Percentiles rank a stretch among this genome's conserved stretches.
Evolutionary conservation across 2,113 vertebrate species (phyloP).

Genomic region (Zeus faber): DNA sequence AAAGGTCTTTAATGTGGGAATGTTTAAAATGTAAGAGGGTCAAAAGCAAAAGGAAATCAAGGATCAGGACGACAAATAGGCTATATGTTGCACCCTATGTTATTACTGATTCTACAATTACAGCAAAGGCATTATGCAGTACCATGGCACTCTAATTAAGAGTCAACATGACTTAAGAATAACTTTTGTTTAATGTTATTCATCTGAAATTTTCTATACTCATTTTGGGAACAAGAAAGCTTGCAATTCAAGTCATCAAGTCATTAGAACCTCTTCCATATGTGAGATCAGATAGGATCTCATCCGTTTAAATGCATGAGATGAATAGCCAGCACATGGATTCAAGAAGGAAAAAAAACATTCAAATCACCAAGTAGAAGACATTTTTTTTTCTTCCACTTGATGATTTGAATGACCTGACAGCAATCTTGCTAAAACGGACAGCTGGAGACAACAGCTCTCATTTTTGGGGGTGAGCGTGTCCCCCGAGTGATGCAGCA

Average conservation of each 20-base stretch:
- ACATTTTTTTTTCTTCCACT: constrained; percentile 14
- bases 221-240: no score
- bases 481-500: constrained; percentile 22
- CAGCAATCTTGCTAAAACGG: constrained; percentile 51
- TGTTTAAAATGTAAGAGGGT: constrained; percentile 2
- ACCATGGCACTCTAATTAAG: constrained; percentile 11
- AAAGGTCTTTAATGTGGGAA: not conserved
- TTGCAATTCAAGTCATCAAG: no score
- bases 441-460: constrained; percentile 41
- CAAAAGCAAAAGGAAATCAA: no score
- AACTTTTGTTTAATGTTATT: no score
- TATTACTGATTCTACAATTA: constrained; percentile 1
- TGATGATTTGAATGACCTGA: constrained; percentile 68
- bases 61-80: no score
- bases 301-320: no score
- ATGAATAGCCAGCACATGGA: no score
- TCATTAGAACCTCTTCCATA: no score
- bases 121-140: constrained; percentile 1
- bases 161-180: not conserved
- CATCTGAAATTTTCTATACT: no score
- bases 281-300: no score
- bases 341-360: constrained; percentile 29
- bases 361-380: not conserved
- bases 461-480: no score
- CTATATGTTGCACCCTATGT: constrained; percentile 10